Percentiles rank a stretch among this genome's conserved stretches.
These are phyloP conservation scores for Micromussa lordhowensis DNA, from an alignment of 92 coral and sea anemone genomes.

Conservation along the genomic window DNA sequence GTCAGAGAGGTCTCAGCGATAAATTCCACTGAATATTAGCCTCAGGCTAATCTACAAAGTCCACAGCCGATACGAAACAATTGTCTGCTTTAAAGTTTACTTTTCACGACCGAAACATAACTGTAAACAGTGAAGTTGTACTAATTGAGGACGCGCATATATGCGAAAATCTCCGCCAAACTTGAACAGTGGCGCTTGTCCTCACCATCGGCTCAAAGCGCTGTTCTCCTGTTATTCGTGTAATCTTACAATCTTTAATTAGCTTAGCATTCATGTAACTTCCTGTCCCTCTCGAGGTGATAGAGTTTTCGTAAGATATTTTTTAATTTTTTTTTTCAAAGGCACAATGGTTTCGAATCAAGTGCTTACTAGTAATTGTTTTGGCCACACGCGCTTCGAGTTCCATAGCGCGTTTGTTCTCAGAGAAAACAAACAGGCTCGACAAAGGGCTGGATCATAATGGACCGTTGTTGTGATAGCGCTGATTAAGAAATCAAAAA, in stretches of 20 bases:
- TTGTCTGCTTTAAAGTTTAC: constrained; percentile 21
- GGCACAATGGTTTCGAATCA: constrained; percentile 2
- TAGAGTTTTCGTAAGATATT: constrained; percentile 3
- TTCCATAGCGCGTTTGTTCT: constrained; percentile 43
- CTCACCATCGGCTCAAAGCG: constrained; percentile 39
- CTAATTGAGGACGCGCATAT: neutral
- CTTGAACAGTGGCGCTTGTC: neutral
- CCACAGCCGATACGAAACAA: constrained; percentile 34
- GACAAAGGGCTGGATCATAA: constrained; percentile 13
- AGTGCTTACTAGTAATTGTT: neutral
- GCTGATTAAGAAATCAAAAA: constrained; percentile 56
- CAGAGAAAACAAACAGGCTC: constrained; percentile 66
- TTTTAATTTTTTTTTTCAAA: neutral
- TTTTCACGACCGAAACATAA: neutral
- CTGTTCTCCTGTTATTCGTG: constrained; percentile 38
- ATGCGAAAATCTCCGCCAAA: neutral
- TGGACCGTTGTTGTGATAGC: constrained; percentile 63
- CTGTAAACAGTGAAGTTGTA: neutral
- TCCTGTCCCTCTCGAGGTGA: constrained; percentile 51
- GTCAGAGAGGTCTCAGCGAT: constrained; percentile 33
- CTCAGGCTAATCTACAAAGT: constrained; percentile 52
- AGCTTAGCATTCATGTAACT: constrained; percentile 53
- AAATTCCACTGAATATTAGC: constrained; percentile 39
- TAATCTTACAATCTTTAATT: constrained; percentile 53
- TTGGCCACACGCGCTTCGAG: constrained; percentile 55